phyloP scores from a whole-genome alignment of 2,113 vertebrate genomes.

The Varanus salvator region DNA sequence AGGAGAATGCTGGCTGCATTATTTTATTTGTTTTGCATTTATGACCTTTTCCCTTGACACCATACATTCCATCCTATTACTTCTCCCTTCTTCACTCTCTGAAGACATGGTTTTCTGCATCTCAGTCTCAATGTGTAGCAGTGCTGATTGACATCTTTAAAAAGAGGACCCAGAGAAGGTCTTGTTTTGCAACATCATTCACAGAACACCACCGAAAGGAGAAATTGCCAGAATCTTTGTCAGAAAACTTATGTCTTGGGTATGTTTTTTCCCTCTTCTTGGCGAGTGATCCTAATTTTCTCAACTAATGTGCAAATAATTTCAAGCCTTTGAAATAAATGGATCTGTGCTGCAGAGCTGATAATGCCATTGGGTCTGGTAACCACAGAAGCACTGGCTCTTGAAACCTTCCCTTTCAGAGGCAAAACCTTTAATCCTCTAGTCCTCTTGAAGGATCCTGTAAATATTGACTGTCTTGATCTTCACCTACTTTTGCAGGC shows the following conservation, averaged over 20 bases:
- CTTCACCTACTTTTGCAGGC: neutral
- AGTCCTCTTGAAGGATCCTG: neutral
- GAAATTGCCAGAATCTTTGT: neutral
- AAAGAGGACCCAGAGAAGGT: neutral
- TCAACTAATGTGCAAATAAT: rapidly evolving
- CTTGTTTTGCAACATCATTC: neutral
- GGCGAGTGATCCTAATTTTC: neutral
- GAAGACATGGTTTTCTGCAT: neutral
- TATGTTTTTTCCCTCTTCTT: neutral
- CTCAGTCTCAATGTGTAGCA: neutral
- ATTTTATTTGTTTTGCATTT: neutral
- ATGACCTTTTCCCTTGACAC: neutral
- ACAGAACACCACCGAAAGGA: neutral
- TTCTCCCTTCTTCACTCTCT: neutral
- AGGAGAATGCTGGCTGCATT: neutral
- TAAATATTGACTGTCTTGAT: no score
- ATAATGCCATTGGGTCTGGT: neutral
- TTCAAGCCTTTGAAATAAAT: neutral
- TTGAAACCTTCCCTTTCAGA: neutral
- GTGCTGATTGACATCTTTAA: neutral
- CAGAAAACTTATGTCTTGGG: neutral
- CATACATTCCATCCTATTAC: neutral
- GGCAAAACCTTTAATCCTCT: neutral
- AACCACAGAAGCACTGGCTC: neutral
- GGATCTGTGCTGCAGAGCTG: neutral